A percentile compares a stretch with the other conserved stretches of the same genome.
Conservation (phyloP, 1,140 invertebrate species). For the Matsumurasca onukii region DNA sequence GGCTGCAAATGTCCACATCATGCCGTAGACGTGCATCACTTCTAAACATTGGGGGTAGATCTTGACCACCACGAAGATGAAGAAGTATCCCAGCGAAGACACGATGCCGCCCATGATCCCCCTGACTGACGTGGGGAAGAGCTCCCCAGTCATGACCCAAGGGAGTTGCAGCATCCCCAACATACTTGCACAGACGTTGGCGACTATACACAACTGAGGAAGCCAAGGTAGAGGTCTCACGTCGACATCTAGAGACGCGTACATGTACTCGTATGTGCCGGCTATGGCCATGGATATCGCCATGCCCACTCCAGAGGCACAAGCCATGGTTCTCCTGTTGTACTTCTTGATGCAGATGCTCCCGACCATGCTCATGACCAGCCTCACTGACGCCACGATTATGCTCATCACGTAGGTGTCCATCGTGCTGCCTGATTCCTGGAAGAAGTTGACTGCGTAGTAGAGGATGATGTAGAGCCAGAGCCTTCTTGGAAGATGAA, state of each 20-base stretch:
- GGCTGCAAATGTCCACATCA: conserved; percentile 74
- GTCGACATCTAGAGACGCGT: conserved; percentile 46
- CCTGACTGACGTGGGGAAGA: conserved; percentile 67
- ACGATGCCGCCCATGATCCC: conserved; percentile 68
- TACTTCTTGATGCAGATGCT: conserved; percentile 68
- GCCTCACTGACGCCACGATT: conserved; percentile 66
- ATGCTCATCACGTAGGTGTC: conserved; percentile 71
- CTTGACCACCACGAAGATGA: conserved; percentile 70
- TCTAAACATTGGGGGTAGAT: conserved; percentile 54
- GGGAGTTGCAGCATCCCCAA: conserved; percentile 70
- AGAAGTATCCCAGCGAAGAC: conserved; percentile 65
- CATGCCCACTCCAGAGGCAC: conserved; percentile 63
- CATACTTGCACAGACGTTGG: conserved; percentile 71
- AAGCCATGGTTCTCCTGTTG: conserved; percentile 65
- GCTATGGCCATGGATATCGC: conserved; percentile 55
- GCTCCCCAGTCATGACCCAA: conserved; percentile 72
- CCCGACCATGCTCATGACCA: conserved; percentile 66
- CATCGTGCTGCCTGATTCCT: conserved; percentile 63
- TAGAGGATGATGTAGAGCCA: conserved; percentile 75
- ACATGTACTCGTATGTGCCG: conserved; percentile 51
- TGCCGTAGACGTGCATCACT: conserved; percentile 42
- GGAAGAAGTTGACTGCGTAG: conserved; percentile 70
- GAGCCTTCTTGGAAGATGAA: conserved; percentile 70
- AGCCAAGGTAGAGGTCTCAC: conserved; percentile 54
- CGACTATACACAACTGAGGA: conserved; percentile 61